phyloP scores from a whole-genome alignment of 2,797 vertebrate species.

The Naso thynnoides region DNA sequence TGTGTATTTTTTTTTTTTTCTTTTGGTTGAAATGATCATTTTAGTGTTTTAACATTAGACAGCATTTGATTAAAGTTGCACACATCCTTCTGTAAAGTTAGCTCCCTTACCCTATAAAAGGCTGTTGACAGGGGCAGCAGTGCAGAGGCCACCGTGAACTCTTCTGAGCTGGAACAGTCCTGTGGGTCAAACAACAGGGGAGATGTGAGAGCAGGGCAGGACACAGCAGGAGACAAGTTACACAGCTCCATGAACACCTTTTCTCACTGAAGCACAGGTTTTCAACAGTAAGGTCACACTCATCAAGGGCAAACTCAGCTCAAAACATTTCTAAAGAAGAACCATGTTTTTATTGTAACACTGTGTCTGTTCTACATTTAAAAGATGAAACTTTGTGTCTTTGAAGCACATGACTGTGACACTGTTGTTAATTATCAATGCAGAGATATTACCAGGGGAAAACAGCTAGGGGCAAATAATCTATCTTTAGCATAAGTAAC shows the following conservation, averaged over 20 bases:
- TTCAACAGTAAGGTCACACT: constrained; percentile 28
- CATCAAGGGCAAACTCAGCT: not conserved
- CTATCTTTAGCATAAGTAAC: constrained; percentile 33
- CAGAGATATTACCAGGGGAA: constrained; percentile 9
- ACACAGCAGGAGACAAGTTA: constrained; percentile 40
- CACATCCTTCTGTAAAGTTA: not conserved
- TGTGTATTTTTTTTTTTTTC: not conserved
- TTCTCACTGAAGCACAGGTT: constrained; percentile 10
- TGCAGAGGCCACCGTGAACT: constrained; percentile 93
- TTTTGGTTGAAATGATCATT: not conserved
- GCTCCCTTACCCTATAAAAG: constrained; percentile 94
- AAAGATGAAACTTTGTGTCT: not conserved
- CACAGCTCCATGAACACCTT: constrained; percentile 14
- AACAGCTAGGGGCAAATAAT: constrained; percentile 26
- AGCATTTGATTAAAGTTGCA: not conserved
- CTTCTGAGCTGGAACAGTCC: constrained; percentile 98
- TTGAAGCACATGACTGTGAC: constrained; percentile 4
- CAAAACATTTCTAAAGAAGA: not conserved
- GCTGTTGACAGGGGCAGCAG: constrained; percentile 94
- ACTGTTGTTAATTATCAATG: constrained; percentile 18
- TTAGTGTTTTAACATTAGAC: not conserved
- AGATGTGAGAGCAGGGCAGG: constrained; percentile 45
- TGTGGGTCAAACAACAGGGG: constrained; percentile 79
- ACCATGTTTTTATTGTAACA: not conserved
- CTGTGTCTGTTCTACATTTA: not conserved